phyloP scores from a whole-genome alignment of 2,888 invertebrate genomes.

The Bruchidius siliquastri region DNA sequence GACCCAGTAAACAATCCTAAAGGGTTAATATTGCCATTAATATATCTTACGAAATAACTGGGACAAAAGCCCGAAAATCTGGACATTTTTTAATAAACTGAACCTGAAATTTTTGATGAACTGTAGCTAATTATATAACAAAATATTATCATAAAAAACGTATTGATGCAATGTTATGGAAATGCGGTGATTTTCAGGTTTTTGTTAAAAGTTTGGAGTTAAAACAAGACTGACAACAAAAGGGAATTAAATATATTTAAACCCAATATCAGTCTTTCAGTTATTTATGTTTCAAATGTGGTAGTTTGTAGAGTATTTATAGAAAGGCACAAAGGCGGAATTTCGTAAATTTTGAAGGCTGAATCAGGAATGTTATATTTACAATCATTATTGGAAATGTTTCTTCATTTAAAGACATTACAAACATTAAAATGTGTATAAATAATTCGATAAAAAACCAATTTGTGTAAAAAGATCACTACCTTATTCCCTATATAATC shows the following conservation, averaged over 20 bases:
- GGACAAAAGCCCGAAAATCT: neutral
- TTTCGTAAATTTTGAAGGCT: neutral
- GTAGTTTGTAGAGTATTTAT: neutral
- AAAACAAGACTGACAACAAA: neutral
- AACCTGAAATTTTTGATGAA: neutral
- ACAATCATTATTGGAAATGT: neutral
- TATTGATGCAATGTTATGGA: too few relatives aligned
- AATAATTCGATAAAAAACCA: neutral
- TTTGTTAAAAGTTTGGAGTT: neutral
- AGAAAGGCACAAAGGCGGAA: neutral
- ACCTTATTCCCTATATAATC: neutral
- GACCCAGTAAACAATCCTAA: neutral
- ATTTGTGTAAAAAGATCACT: constrained; percentile 5
- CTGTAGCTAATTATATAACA: neutral
- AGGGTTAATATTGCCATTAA: neutral
- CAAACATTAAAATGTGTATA: neutral
- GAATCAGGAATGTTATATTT: neutral
- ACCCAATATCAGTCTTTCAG: neutral
- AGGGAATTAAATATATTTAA: neutral
- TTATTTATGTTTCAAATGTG: neutral
- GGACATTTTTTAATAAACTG: too few relatives aligned
- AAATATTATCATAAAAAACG: too few relatives aligned
- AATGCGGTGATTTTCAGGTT: neutral
- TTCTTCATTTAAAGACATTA: neutral
- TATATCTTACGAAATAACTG: neutral